Percentiles rank a stretch among this genome's conserved stretches.
phyloP scores from a whole-genome alignment of 1,140 invertebrate genomes.

The Drosophila tsacasi region DNA sequence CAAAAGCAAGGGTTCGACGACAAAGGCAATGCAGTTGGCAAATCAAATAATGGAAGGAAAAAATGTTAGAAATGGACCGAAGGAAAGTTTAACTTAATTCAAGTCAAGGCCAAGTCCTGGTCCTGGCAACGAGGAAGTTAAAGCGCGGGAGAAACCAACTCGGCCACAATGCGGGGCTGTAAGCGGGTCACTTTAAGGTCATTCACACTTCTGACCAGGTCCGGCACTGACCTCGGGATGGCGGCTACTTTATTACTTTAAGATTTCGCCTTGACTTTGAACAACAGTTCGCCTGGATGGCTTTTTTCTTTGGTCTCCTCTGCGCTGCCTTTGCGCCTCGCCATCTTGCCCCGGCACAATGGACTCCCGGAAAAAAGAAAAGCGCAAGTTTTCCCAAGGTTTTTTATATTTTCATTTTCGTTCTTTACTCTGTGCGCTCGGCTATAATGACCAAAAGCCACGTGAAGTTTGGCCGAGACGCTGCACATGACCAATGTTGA shows the following conservation, averaged over 20 bases:
- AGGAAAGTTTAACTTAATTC: conserved; percentile 68
- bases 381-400: conserved; percentile 70
- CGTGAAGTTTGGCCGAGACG: conserved; percentile 53
- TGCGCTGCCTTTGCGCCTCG: conserved; percentile 30
- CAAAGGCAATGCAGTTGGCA: conserved; percentile 28
- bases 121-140: conserved; percentile 28
- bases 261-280: conserved; percentile 83
- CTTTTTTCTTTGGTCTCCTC: conserved; percentile 56
- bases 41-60: conserved; percentile 5
- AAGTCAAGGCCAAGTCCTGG: conserved; percentile 64
- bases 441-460: conserved; percentile 67
- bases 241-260: conserved; percentile 82
- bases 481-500: conserved; percentile 59
- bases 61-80: conserved; percentile 44
- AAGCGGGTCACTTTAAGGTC: conserved; percentile 79
- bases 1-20: conserved; percentile 29
- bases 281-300: conserved; percentile 73
- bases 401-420: conserved; percentile 47
- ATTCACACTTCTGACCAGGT: conserved; percentile 64
- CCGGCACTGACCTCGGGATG: conserved; percentile 66
- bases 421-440: conserved; percentile 29
- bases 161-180: conserved; percentile 24
- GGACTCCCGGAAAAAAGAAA: conserved; percentile 64
- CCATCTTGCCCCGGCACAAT: conserved; percentile 50
- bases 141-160: conserved; percentile 17